A percentile compares a stretch with the other conserved stretches of the same genome.
phyloP scores from a whole-genome alignment of 2,113 vertebrate genomes.

The Paramormyrops kingsleyae region DNA sequence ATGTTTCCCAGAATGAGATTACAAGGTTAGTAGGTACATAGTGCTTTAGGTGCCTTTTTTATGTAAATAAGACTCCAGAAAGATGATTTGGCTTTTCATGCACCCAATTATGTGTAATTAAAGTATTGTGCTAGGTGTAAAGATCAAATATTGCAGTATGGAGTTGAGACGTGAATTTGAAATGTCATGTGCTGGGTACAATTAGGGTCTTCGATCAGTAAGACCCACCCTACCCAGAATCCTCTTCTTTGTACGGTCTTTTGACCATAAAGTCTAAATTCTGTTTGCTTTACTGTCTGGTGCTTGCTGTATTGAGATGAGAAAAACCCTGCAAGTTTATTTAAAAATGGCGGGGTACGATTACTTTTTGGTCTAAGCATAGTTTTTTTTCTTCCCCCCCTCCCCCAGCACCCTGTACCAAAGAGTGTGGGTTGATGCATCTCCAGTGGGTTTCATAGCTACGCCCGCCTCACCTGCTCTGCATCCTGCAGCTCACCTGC shows the following conservation, averaged over 20 bases:
- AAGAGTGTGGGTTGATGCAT: background rate
- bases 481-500: background rate
- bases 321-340: background rate
- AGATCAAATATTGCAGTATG: background rate
- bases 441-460: background rate
- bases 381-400: background rate
- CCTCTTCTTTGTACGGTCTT: background rate
- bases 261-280: background rate
- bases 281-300: background rate
- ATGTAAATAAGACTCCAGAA: background rate
- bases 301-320: background rate
- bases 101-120: background rate
- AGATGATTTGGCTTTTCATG: background rate
- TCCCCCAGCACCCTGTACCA: background rate
- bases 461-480: background rate
- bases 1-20: background rate
- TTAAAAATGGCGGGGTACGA: background rate
- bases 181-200: background rate
- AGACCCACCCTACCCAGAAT: background rate
- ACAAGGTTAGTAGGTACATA: background rate
- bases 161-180: background rate
- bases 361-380: background rate
- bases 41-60: background rate
- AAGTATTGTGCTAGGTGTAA: background rate
- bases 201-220: background rate